Evolutionary conservation across 2,888 invertebrate species (phyloP), one percentile per base, ranked within the genome.

Genomic region (Sicus ferrugineus): DNA sequence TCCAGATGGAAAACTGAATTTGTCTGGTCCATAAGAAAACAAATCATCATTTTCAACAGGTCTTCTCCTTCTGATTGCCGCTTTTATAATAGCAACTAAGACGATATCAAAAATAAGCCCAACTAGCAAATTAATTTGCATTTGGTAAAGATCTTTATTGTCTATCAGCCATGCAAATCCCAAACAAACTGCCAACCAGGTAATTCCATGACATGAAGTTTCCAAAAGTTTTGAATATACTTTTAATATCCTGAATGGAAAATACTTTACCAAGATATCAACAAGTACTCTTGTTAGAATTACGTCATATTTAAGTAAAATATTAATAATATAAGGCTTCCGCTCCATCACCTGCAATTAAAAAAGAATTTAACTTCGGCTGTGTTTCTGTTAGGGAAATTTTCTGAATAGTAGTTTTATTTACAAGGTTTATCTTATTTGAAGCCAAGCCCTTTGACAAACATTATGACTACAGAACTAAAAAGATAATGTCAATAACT

Each of bases 1-100:
- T 0, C 97, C 97, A 0, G 97, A 98, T 14, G 98, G 98, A 83
- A 98, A 98, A 61, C 89, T 89, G 61, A 91, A 98, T 78, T 95
- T 92, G 84, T 97, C 97, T 0, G 96, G 93, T 0, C 95, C 93
- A 23, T 94, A 86, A 42, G 89, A 88, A 71, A 92, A 85, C 74
- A 91, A 88, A 81, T 94, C 92, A 75, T 89, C 89, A 71, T 87
- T 86, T 19, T 85, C 83, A 79, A 90, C 90, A 0, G 97, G 97
- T 34, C 97, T 88, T 75, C 92, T 88, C 78, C 97, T 87, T 72
- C 96, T 88, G 6, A 91, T 89, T 67, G 89, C 83, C 0, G 96
- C 92, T 86, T 97, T 97, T 14, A 92, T 77, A 3, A 93, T 74
- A 9, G 92, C 94, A 72, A 96, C 89, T 6, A 92, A 80, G 19